Evolutionary conservation across 1,140 invertebrate genomes (phyloP), one percentile per base, ranked within the genome.

Genomic region (Diorhabda elongata): DNA sequence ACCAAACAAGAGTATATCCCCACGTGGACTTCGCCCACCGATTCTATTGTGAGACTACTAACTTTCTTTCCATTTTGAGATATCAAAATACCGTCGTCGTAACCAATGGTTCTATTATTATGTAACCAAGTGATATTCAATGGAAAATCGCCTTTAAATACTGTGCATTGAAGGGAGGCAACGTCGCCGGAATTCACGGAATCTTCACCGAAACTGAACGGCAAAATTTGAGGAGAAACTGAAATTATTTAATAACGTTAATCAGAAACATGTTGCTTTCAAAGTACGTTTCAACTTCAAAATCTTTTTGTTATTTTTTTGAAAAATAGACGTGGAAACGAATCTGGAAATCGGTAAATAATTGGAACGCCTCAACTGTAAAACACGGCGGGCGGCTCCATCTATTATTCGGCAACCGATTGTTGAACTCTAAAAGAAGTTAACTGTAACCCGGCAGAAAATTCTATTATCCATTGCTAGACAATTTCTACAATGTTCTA

Each of bases 81-180:
- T 44, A 79, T 77, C 4, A 83, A 75, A 6, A 82, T 73, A 45
- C 80, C 80, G n/a, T 81, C 69, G 60, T 65, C 5, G 41, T 60
- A 4, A 42, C 11, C 47, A 42, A 56, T 59, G 4, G 59, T 42
- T 79, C 77, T 58, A 82, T 84, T 84, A 74, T 89, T 85, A 70
- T 89, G 86, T 70, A 84, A 84, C 88, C 87, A 89, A 68, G 81
- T 81, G 52, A 89, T 88, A 72, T 83, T 83, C 68, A 90, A 79
- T n/a, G 89, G 88, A 64, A 85, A 80, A 80, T 90, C 89, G 44
- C 89, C 90, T 79, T 90, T 88, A 71, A 84, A 82, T 5, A 89
- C 81, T 41, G 85, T 81, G 77, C 89, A 90, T 9, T 84, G 82
- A 47, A 88, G 83, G 42, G 87, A 87, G 62, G 85, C 84, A n/a